Percentiles rank a stretch among this genome's conserved stretches.
phyloP scores from a whole-genome alignment of 2,113 vertebrate species.

The Laterallus jamaicensis region DNA sequence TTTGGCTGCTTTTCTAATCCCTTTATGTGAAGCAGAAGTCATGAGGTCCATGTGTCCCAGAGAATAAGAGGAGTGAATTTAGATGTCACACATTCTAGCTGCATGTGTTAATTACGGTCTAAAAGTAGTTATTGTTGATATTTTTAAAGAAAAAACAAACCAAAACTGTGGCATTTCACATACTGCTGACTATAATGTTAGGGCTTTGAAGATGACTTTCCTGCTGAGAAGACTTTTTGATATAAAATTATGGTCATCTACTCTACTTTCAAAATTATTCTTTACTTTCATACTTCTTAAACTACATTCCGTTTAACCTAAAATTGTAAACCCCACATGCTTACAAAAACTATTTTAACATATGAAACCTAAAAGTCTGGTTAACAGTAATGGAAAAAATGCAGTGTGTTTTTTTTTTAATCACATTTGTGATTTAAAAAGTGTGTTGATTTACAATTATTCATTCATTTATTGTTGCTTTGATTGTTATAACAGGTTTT shows the following conservation, averaged over 20 bases:
- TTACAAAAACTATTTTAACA: background rate
- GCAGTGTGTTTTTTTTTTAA: background rate
- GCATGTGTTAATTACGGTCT: background rate
- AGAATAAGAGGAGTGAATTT: background rate
- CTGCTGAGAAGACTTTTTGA: background rate
- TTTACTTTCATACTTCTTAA: background rate
- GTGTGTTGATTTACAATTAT: background rate
- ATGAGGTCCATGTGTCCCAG: background rate
- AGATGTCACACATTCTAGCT: background rate
- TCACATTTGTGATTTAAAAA: accelerated
- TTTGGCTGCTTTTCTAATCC: background rate
- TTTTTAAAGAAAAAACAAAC: background rate
- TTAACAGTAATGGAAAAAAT: background rate
- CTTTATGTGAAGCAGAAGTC: background rate
- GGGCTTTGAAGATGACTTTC: background rate
- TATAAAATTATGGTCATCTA: background rate
- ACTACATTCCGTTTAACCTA: background rate
- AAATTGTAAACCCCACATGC: background rate
- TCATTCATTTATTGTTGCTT: background rate
- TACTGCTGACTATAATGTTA: background rate
- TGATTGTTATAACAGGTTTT: background rate
- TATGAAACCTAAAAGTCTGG: background rate
- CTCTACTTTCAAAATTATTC: background rate
- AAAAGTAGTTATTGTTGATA: background rate
- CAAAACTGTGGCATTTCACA: background rate